Conservation (phyloP, 1,140 invertebrate genomes). For the Drosophila repletoides region DNA sequence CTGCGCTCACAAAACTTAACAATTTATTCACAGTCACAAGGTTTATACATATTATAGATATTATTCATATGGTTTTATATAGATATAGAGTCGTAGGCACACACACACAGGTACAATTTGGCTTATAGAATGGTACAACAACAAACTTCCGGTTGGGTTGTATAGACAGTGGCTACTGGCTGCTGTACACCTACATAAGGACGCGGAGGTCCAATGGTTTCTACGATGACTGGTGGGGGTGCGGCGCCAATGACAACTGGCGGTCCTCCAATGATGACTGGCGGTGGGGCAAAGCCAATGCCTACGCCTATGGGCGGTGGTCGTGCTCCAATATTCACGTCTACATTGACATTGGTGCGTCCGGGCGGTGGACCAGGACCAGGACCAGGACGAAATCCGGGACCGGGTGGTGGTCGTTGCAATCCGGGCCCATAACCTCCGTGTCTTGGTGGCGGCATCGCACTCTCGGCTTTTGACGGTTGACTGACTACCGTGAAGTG, state of each 20-base stretch:
- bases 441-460: conserved; percentile 62
- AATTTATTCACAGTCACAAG: conserved; percentile 37
- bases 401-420: conserved; percentile 51
- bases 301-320: conserved; percentile 62
- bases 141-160: conserved; percentile 38
- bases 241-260: conserved; percentile 29
- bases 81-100: not conserved
- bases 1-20: conserved; percentile 40
- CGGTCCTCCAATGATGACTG: conserved; percentile 26
- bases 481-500: conserved; percentile 48
- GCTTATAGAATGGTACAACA: conserved; percentile 22
- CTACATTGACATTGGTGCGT: conserved; percentile 62
- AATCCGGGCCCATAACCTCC: conserved; percentile 54
- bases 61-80: not conserved
- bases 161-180: conserved; percentile 23
- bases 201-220: conserved; percentile 6
- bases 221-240: conserved; percentile 29
- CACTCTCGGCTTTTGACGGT: conserved; percentile 5
- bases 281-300: conserved; percentile 47
- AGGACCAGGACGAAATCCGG: conserved; percentile 48
- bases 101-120: not conserved
- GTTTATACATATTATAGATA: conserved; percentile 6
- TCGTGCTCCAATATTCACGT: conserved; percentile 59
- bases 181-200: not conserved
- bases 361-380: conserved; percentile 50